Percentiles rank a stretch among this genome's conserved stretches.
phyloP scores from a whole-genome alignment of 2,113 vertebrate genomes.

The Australoheros scitulus region DNA sequence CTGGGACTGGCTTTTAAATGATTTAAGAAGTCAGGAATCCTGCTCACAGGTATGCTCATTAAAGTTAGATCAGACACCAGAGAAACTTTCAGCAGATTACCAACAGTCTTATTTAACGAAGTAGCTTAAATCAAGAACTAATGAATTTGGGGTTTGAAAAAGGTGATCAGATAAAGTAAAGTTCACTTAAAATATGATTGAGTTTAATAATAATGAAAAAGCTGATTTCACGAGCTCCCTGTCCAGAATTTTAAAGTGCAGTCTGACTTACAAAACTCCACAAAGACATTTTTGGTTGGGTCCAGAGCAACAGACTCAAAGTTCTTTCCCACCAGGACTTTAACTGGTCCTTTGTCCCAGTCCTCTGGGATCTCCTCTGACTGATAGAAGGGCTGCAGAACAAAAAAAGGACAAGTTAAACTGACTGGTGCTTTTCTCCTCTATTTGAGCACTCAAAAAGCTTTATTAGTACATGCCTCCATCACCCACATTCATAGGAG shows the following conservation, averaged over 20 bases:
- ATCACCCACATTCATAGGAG: neutral
- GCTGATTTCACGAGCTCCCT: neutral
- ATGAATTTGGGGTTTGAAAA: neutral
- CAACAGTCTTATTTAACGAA: neutral
- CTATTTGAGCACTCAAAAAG: too few relatives aligned
- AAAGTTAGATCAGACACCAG: neutral
- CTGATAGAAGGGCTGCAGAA: constrained; percentile 81
- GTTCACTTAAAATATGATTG: neutral
- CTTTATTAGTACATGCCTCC: neutral
- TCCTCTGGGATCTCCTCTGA: constrained; percentile 87
- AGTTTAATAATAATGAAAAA: neutral
- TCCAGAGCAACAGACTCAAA: constrained; percentile 90
- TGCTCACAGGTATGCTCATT: neutral
- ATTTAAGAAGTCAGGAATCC: neutral
- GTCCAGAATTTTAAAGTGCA: neutral
- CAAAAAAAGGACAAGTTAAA: constrained; percentile 6
- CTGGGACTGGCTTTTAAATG: neutral
- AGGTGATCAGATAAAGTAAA: neutral
- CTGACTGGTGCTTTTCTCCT: neutral
- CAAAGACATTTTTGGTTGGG: constrained; percentile 90
- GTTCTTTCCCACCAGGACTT: constrained; percentile 92
- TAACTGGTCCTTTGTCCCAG: constrained; percentile 88
- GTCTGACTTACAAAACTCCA: constrained; percentile 93
- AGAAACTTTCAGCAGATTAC: neutral
- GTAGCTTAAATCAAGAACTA: neutral